Conservation (phyloP, 2,113 vertebrate genomes). For the Lynx canadensis region DNA sequence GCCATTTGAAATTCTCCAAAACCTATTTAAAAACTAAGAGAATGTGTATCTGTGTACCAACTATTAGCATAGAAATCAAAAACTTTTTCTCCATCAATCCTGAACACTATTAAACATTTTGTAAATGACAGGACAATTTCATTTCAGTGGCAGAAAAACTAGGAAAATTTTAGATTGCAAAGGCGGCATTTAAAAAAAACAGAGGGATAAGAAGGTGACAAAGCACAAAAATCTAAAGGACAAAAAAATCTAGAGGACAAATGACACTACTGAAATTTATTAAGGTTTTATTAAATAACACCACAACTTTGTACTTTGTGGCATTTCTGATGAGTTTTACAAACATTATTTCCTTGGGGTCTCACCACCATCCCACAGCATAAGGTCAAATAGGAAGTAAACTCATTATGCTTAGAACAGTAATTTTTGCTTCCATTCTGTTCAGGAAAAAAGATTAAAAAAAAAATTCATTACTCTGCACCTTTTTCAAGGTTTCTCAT, state of each 20-base stretch:
- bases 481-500: background rate
- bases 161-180: background rate
- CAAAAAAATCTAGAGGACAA: background rate
- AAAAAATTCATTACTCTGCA: background rate
- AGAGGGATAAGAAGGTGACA: background rate
- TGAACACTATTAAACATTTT: background rate
- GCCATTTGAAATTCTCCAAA: conserved; percentile 3
- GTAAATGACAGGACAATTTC: background rate
- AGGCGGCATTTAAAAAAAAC: background rate
- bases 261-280: background rate
- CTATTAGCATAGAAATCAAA: background rate
- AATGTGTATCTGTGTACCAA: background rate
- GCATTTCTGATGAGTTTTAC: background rate
- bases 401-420: background rate
- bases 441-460: background rate
- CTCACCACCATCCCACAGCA: background rate
- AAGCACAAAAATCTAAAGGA: background rate
- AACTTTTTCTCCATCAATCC: background rate
- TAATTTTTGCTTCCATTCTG: background rate
- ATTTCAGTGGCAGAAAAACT: background rate
- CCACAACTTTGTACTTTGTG: background rate
- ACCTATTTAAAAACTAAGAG: background rate
- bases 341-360: background rate
- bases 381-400: conserved; percentile 18
- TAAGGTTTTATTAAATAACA: background rate